Evolutionary conservation across 2,113 vertebrate species (phyloP), one percentile per base, ranked within the genome.

Genomic region (Saccopteryx leptura): DNA sequence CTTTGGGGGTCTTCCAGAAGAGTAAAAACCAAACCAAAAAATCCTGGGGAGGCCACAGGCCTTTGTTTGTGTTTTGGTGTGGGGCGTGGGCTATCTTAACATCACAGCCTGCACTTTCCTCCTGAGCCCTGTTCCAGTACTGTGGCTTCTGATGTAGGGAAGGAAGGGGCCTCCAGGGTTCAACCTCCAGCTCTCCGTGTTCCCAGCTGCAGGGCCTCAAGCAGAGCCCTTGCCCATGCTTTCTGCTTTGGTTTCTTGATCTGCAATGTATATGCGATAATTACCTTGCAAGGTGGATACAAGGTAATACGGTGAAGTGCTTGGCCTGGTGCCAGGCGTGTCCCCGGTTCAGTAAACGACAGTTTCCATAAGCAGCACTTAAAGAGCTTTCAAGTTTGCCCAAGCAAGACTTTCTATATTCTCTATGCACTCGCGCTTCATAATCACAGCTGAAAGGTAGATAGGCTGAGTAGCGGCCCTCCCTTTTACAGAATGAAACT

Each of bases 11-110:
- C 72, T 92, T 69, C 89, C 65, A 74, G 78, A 68, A 81, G 31
- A 82, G 63, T 76, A 8, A 82, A 76, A 78, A 72, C 85, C 91
- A 66, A 66, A 72, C 61, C 12, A 18, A 72, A 88, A 90, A 90
- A 2, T 61, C 68, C 56, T 58, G 87, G 66, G 86, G 72, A 68
- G n/a, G 65, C 65, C 19, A 21, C 23, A 7, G 50, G 75, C 7
- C n/a, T 24, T n/a, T 60, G 69, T 88, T 26, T 60, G 65, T 93
- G 68, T 90, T 89, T 60, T 31, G 61, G 63, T 18, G 48, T 21
- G 26, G 75, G 54, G 63, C 6, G 26, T 18, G 76, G 54, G 68
- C 56, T 11, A 3, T 18, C 13, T 23, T 15, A 4, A 17, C 2
- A 28, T 28, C 58, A 0, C 1, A n/a, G 24, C 81, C 93, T 18